Conservation (phyloP, 1,140 invertebrate species). For the Pseudomyrmex gracilis region DNA sequence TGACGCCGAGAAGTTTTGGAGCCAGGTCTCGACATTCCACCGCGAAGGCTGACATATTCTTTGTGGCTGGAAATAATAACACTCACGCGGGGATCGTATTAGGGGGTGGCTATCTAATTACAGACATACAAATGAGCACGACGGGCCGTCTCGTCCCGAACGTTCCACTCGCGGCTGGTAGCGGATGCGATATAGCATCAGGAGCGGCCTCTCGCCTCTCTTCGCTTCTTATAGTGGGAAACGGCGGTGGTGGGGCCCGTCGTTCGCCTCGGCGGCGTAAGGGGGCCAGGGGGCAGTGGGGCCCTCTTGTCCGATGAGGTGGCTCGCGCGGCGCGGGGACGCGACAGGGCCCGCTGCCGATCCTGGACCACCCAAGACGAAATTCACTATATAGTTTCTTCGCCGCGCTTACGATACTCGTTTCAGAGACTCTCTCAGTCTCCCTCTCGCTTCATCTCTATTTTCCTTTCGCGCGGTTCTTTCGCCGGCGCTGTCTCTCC, state of each 20-base stretch:
- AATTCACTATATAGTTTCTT: conserved; percentile 82
- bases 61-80: conserved; percentile 58
- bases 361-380: conserved; percentile 85
- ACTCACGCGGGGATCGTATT: conserved; percentile 64
- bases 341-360: conserved; percentile 81
- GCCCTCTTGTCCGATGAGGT: conserved; percentile 78
- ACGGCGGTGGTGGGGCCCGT: conserved; percentile 39
- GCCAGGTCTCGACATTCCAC: conserved; percentile 11
- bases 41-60: too few relatives aligned
- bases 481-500: conserved; percentile 15
- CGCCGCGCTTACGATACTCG: conserved; percentile 73
- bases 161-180: conserved; percentile 69
- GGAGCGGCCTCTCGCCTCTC: conserved; percentile 73
- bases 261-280: conserved; percentile 22
- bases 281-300: conserved; percentile 29
- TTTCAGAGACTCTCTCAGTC: conserved; percentile 63
- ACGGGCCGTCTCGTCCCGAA: conserved; percentile 62
- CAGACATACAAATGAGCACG: conserved; percentile 80
- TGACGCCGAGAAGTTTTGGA: neutral
- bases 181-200: conserved; percentile 64
- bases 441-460: conserved; percentile 48
- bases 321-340: conserved; percentile 81
- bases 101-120: conserved; percentile 82
- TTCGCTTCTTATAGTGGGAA: conserved; percentile 54
- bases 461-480: neutral